phyloP scores from a whole-genome alignment of 2,797 vertebrate species.

The Chanos chanos region DNA sequence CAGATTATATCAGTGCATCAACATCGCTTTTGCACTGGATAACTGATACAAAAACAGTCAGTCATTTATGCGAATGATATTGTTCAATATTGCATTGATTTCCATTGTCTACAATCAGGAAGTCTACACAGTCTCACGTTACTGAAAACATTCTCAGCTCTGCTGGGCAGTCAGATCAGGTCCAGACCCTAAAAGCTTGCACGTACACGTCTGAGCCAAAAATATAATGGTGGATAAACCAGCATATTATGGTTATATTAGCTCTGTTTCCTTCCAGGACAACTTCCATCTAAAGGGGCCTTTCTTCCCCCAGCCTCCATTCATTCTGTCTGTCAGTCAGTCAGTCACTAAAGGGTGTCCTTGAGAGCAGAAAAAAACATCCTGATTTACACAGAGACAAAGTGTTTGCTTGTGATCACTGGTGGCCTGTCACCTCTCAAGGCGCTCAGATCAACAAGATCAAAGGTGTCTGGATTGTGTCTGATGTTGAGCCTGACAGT shows the following conservation, averaged over 20 bases:
- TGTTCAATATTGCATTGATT: no score
- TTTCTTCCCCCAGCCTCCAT: constrained; percentile 49
- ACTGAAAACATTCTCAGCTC: constrained; percentile 48
- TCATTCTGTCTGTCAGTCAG: constrained; percentile 33
- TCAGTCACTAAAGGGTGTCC: constrained; percentile 57
- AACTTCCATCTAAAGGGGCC: constrained; percentile 56
- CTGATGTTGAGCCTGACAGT: constrained; percentile 27
- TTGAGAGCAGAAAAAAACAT: constrained; percentile 65
- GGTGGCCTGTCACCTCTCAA: constrained; percentile 29
- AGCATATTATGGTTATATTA: constrained; percentile 29
- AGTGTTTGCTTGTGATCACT: constrained; percentile 54
- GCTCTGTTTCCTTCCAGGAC: constrained; percentile 55
- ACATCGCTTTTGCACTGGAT: no score
- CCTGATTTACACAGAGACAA: constrained; percentile 59
- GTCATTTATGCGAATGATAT: no score
- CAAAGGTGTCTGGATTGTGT: constrained; percentile 38
- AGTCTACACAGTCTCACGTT: constrained; percentile 20
- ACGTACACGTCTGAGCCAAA: constrained; percentile 32
- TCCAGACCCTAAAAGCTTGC: constrained; percentile 8
- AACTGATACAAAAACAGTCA: no score
- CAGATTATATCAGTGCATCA: no score
- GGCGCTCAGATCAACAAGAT: constrained; percentile 7
- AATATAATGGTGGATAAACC: constrained; percentile 42
- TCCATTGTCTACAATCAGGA: neutral
- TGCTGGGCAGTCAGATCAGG: neutral